phyloP scores from a whole-genome alignment of 2,888 invertebrate species.

The Mimachlamys varia region DNA sequence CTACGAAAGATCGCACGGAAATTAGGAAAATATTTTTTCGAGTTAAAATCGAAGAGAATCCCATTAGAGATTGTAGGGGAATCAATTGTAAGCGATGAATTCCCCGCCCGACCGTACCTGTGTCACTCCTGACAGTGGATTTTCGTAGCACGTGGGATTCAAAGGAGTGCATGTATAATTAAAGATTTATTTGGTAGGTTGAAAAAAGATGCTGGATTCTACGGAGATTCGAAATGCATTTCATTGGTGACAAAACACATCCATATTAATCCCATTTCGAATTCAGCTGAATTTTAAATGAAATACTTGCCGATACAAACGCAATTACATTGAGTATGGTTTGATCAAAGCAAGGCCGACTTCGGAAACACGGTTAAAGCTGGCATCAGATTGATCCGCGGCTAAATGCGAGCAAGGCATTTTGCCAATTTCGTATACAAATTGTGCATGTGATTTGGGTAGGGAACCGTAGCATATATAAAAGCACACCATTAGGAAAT shows the following conservation, averaged over 20 bases:
- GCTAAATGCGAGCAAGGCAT: background rate
- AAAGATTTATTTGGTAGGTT: constrained; percentile 18
- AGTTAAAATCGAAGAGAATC: constrained; percentile 28
- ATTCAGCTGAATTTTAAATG: constrained; percentile 34
- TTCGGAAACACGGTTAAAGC: background rate
- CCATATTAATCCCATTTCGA: constrained; percentile 31
- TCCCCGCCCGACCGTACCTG: constrained; percentile 1
- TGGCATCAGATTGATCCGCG: background rate
- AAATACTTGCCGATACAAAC: background rate
- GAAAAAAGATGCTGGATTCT: background rate
- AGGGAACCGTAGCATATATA: background rate
- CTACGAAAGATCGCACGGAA: constrained; percentile 7
- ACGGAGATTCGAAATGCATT: constrained; percentile 23
- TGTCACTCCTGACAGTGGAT: background rate
- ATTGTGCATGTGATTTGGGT: background rate
- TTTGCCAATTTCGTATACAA: background rate
- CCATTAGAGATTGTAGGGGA: constrained; percentile 9
- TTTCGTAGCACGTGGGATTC: background rate
- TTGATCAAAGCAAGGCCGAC: background rate
- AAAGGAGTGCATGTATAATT: constrained; percentile 32
- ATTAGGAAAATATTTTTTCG: constrained; percentile 22
- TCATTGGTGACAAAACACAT: constrained; percentile 32
- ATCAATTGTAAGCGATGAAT: constrained; percentile 6
- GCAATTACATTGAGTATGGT: background rate
- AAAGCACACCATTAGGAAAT: too few species aligned